These are phyloP conservation scores for Chroicocephalus ridibundus DNA, from an alignment of 2,113 vertebrate genomes.

Conservation along the genomic window DNA sequence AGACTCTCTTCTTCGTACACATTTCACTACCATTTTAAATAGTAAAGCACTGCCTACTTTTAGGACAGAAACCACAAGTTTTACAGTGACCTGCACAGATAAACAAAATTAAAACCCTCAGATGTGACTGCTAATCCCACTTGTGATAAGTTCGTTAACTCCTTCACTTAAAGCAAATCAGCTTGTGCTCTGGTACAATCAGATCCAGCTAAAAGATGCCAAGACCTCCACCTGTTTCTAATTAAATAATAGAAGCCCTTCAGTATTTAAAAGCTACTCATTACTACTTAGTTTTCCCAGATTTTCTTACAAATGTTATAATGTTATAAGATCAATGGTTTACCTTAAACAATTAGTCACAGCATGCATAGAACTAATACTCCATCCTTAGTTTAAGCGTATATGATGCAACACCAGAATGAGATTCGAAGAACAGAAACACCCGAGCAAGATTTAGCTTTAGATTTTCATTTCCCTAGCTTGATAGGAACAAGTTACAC, in stretches of 20 bases:
- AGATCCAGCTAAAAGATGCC: conserved; percentile 39
- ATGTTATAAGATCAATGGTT: conserved; percentile 49
- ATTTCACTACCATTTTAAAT: background rate
- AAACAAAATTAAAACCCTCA: background rate
- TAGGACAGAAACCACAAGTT: background rate
- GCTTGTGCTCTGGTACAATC: conserved; percentile 25
- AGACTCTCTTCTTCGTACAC: background rate
- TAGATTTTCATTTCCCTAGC: background rate
- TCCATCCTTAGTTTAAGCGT: background rate
- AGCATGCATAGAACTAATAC: background rate
- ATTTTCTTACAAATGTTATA: conserved; percentile 58
- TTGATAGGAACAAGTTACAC: background rate
- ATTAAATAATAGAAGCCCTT: conserved; percentile 61
- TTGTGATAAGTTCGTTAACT: background rate
- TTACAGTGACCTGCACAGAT: background rate
- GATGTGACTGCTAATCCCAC: background rate
- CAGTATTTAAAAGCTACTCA: conserved; percentile 58
- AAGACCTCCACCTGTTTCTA: conserved; percentile 71
- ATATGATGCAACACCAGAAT: background rate
- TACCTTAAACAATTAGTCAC: conserved; percentile 65
- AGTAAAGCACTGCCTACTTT: background rate
- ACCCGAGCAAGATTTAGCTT: background rate
- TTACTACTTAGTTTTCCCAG: conserved; percentile 61
- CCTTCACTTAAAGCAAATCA: conserved; percentile 30
- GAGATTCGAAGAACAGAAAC: background rate